phyloP scores from a whole-genome alignment of 1,140 invertebrate genomes.

The Drosophila tsacasi region DNA sequence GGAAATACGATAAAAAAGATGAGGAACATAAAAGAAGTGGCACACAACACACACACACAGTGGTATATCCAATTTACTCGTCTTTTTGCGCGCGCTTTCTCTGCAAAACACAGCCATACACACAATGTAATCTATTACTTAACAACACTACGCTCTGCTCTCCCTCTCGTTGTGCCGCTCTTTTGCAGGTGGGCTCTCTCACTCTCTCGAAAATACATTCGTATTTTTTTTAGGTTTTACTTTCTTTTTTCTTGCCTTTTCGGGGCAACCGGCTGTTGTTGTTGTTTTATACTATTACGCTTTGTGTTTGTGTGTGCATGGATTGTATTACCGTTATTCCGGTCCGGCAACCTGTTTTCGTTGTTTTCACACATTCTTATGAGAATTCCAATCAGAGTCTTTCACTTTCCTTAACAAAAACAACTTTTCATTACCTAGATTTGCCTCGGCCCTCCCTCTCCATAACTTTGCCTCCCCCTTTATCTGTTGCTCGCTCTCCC shows the following conservation, averaged over 20 bases:
- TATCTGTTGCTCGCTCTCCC: slow-evolving; percentile 1
- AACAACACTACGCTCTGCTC: slow-evolving; percentile 28
- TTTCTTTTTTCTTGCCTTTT: slow-evolving; percentile 65
- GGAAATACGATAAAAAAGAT: slow-evolving; percentile 28
- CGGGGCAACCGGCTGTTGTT: slow-evolving; percentile 43
- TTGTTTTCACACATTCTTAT: slow-evolving; percentile 71
- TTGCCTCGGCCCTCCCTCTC: neutral
- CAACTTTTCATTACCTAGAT: slow-evolving; percentile 19
- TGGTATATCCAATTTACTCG: slow-evolving; percentile 22
- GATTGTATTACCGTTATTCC: slow-evolving; percentile 54
- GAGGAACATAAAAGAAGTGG: slow-evolving; percentile 20
- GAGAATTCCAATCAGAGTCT: slow-evolving; percentile 81
- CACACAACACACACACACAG: slow-evolving; percentile 17
- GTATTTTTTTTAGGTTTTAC: slow-evolving; percentile 54
- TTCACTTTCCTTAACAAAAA: slow-evolving; percentile 69
- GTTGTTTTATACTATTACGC: slow-evolving; percentile 59
- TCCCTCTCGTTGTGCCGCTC: slow-evolving; percentile 7
- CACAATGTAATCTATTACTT: slow-evolving; percentile 56
- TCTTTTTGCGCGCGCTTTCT: slow-evolving; percentile 77
- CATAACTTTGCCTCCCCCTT: neutral
- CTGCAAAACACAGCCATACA: slow-evolving; percentile 39
- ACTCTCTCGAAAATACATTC: slow-evolving; percentile 17
- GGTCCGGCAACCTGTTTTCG: slow-evolving; percentile 60
- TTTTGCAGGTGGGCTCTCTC: slow-evolving; percentile 19
- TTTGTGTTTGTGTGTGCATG: slow-evolving; percentile 12